Base-by-base conservation (phyloP, 2,797 vertebrate genomes). In the Linurgus olivaceus region DNA sequence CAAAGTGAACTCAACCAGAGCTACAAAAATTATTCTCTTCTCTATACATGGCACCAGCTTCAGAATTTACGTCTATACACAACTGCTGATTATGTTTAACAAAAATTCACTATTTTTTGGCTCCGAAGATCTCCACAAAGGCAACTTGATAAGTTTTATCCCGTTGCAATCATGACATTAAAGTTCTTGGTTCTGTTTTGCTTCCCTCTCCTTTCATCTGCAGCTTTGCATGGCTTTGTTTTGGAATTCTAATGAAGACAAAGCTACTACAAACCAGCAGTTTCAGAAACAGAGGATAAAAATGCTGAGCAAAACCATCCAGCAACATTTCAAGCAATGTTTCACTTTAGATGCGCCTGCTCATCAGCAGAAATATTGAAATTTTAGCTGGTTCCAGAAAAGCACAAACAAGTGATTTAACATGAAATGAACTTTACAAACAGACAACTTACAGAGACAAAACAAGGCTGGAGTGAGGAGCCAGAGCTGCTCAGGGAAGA, bases 1-100 rank as follows among this genome's bases (percentile, higher is more conserved):
- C 82, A 73, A 91, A 83, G 57, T 8, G 21, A 94, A 88, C 45
- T 50, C 66, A 44, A 70, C 29, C 57, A 66, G 52, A 86, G 65
- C 78, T 94, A 93, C 82, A 95, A 94, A 93, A 96, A 47, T 83
- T 48, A 52, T n/a, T 82, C 75, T 93, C 44, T 72, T 86, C 38
- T 94, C 66, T 93, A 52, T 76, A 88, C 71, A 84, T 0, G 1
- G 50, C 50, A 86, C 66, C 79, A 77, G 80, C 80, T 73, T 67
- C 90, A 84, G 88, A 42, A 47, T 50, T 63, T 23, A 35, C 21
- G 66, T 66, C 91, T 95, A 42, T 81, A 77, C 65, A 80, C 31
- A 51, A 61, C 2, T 61, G 38, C 54, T 84, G 52, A 63, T 65
- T 63, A 33, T 59, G 63, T 40, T 51, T 51, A 63, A 93, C 40